These are phyloP conservation scores for Machimus atricapillus DNA, from an alignment of 2,888 invertebrate species.

Conservation along the genomic window DNA sequence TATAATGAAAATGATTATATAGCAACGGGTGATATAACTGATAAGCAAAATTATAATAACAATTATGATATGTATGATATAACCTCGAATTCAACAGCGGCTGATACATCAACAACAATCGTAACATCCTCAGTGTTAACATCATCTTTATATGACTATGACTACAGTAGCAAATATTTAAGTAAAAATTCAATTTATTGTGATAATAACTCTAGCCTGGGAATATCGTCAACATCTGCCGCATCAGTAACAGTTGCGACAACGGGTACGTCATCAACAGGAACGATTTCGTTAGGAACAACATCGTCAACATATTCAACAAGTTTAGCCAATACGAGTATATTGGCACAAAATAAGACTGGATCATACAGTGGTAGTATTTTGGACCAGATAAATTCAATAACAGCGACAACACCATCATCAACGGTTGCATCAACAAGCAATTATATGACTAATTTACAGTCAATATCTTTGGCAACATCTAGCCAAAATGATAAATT, in stretches of 20 bases:
- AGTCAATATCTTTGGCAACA: neutral
- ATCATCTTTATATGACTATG: slow-evolving; percentile 36
- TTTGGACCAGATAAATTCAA: neutral
- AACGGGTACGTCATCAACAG: slow-evolving; percentile 42
- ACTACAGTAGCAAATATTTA: slow-evolving; percentile 43
- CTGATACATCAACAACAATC: slow-evolving; percentile 40
- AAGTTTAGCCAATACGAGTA: neutral
- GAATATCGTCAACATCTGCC: slow-evolving; percentile 5
- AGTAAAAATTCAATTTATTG: slow-evolving; percentile 45
- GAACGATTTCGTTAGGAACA: neutral
- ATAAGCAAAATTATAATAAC: slow-evolving; percentile 51
- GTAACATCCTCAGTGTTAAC: slow-evolving; percentile 40
- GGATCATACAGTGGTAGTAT: neutral
- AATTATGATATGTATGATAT: slow-evolving; percentile 53
- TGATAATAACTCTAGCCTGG: slow-evolving; percentile 46
- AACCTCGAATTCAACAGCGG: slow-evolving; percentile 39
- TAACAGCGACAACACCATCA: neutral
- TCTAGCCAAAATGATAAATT: slow-evolving; percentile 46
- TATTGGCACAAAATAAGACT: slow-evolving; percentile 12
- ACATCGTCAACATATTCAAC: neutral
- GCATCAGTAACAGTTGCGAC: neutral
- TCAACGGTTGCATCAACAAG: neutral
- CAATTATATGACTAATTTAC: neutral
- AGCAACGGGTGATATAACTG: slow-evolving; percentile 51
- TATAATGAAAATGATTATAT: slow-evolving; percentile 54